Evolutionary conservation across 2,888 invertebrate species (phyloP).

Genomic region (Neocrepidodera transversa): DNA sequence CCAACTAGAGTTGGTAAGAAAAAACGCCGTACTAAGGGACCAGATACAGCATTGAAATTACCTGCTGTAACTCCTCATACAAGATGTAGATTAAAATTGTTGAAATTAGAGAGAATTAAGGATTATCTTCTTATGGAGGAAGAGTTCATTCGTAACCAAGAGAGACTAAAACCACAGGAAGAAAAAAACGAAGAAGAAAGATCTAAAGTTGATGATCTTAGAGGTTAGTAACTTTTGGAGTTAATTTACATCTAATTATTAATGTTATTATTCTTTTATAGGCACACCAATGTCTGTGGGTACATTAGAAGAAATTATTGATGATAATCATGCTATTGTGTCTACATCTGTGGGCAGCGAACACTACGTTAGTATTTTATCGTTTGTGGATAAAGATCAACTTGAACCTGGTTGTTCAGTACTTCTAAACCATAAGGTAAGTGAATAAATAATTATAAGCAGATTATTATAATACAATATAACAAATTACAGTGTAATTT

Average conservation of each 20-base stretch:
- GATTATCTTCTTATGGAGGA: slow-evolving; percentile 99
- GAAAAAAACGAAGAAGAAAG: slow-evolving; percentile 99
- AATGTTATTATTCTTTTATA: slow-evolving; percentile 24
- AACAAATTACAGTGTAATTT: too few species aligned
- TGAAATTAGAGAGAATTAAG: slow-evolving; percentile 97
- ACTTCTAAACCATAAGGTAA: slow-evolving; percentile 97
- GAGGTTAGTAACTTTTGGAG: slow-evolving; percentile 58
- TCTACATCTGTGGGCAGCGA: slow-evolving; percentile 99
- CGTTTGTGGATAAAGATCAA: slow-evolving; percentile 99
- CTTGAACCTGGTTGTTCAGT: slow-evolving; percentile 99
- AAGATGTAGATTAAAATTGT: slow-evolving; percentile 90
- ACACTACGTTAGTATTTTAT: slow-evolving; percentile 98
- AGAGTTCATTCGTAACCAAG: slow-evolving; percentile 98
- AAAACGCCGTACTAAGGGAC: slow-evolving; percentile 94
- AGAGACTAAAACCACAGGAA: slow-evolving; percentile 97
- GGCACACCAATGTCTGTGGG: slow-evolving; percentile 99
- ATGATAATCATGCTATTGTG: slow-evolving; percentile 99
- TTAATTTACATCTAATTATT: too few species aligned
- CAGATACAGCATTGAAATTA: slow-evolving; percentile 96
- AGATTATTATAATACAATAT: too few species aligned
- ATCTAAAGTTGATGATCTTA: slow-evolving; percentile 96
- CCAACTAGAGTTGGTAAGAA: slow-evolving; percentile 99
- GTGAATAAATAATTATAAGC: too few species aligned
- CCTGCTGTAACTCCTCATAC: slow-evolving; percentile 99
- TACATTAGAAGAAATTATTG: slow-evolving; percentile 98